Percentiles rank a stretch among this genome's conserved stretches.
Evolutionary conservation across 2,797 vertebrate species (phyloP).

Genomic region (Molossus alvarezi): DNA sequence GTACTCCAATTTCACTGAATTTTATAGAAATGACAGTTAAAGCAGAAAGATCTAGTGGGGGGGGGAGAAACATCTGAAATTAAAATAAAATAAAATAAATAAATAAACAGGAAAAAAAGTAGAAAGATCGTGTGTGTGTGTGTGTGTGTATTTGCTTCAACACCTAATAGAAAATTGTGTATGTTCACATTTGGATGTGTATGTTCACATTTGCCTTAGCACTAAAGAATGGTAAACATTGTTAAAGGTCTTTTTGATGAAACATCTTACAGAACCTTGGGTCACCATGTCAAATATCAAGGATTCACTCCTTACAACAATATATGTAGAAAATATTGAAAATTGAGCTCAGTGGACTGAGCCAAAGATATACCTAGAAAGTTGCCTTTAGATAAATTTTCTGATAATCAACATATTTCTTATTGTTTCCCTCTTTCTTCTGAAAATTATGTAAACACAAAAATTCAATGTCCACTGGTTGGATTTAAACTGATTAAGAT

Average conservation of each 20-base stretch:
- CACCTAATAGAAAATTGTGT: slow-evolving; percentile 41
- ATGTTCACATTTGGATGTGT: slow-evolving; percentile 36
- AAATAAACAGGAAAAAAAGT: neutral
- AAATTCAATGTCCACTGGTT: slow-evolving; percentile 42
- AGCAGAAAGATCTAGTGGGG: neutral
- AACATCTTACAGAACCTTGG: slow-evolving; percentile 14
- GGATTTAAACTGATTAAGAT: slow-evolving; percentile 45
- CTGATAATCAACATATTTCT: slow-evolving; percentile 36
- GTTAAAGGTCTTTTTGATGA: neutral
- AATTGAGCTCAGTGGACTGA: slow-evolving; percentile 28
- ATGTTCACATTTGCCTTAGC: slow-evolving; percentile 56
- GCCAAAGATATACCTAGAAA: slow-evolving; percentile 43
- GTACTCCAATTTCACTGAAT: slow-evolving; percentile 57
- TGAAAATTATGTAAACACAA: slow-evolving; percentile 63
- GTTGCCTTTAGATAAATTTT: slow-evolving; percentile 50
- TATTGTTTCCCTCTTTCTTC: slow-evolving; percentile 43
- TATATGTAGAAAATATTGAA: slow-evolving; percentile 17
- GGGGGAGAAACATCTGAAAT: too few relatives aligned
- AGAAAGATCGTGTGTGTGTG: neutral
- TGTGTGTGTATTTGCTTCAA: slow-evolving; percentile 48
- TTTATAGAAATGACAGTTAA: slow-evolving; percentile 49
- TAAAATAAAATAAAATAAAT: too few relatives aligned
- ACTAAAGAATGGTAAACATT: slow-evolving; percentile 22
- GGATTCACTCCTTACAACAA: neutral
- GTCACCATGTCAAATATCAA: slow-evolving; percentile 49